Evolutionary conservation across 2,797 vertebrate species (phyloP).

Genomic region (Centroberyx gerrardi): DNA sequence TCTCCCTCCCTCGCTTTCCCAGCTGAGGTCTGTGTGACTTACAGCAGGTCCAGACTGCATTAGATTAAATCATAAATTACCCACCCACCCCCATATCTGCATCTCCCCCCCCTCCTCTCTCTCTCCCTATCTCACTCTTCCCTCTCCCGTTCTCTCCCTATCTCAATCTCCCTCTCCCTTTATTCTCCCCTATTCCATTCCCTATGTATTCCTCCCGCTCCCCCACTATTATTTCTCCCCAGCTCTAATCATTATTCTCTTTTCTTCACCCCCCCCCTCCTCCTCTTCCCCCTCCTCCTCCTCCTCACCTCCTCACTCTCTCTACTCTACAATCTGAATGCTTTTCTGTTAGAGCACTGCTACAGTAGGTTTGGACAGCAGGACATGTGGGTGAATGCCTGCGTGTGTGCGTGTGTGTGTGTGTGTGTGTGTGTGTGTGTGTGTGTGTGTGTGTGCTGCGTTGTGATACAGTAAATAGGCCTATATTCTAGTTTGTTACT

Average conservation of each 20-base stretch:
- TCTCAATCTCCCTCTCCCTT: conserved; percentile 77
- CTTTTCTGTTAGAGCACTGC: conserved; percentile 46
- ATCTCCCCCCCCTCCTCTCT: conserved; percentile 64
- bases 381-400: conserved; percentile 47
- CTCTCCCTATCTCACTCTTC: conserved; percentile 65
- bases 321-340: conserved; percentile 58
- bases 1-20: conserved; percentile 83
- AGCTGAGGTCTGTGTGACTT: conserved; percentile 93
- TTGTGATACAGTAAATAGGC: conserved; percentile 6
- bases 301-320: conserved; percentile 20
- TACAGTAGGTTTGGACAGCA: conserved; percentile 60
- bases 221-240: conserved; percentile 75
- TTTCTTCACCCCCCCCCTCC: conserved; percentile 61
- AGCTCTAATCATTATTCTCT: conserved; percentile 79
- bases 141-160: conserved; percentile 69
- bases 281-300: conserved; percentile 33
- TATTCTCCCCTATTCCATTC: conserved; percentile 81
- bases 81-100: conserved; percentile 92
- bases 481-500: background rate
- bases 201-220: conserved; percentile 72
- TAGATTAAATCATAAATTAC: conserved; percentile 99
- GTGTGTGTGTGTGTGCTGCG: background rate
- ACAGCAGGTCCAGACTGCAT: conserved; percentile 96
- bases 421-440: conserved; percentile 6
- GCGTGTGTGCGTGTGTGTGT: conserved; percentile 17